Percentiles rank a stretch among this genome's conserved stretches.
phyloP scores from a whole-genome alignment of 2,113 vertebrate species.

The Meleagris gallopavo region DNA sequence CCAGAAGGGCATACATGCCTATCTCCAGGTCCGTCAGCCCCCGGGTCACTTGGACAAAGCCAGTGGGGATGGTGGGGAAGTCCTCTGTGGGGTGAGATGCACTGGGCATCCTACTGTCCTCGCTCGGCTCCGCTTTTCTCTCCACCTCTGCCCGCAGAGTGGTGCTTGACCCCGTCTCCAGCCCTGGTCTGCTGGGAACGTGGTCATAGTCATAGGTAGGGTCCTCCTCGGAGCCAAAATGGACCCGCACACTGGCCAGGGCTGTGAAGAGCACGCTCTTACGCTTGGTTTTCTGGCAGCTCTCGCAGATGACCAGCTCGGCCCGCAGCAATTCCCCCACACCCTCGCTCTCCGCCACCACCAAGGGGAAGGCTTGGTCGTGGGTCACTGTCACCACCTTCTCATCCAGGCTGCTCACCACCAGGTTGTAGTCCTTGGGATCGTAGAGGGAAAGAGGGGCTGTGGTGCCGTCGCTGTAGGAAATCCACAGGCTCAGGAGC shows the following conservation, averaged over 20 bases:
- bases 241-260: conserved; percentile 86
- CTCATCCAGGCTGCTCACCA: conserved; percentile 89
- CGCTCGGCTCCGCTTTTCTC: conserved; percentile 50
- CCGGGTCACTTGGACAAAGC: conserved; percentile 88
- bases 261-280: conserved; percentile 91
- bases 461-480: conserved; percentile 93
- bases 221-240: conserved; percentile 86
- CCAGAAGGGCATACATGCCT: conserved; percentile 96
- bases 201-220: conserved; percentile 83
- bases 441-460: conserved; percentile 91
- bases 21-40: conserved; percentile 97
- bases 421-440: conserved; percentile 94
- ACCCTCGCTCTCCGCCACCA: conserved; percentile 91
- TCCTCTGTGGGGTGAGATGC: conserved; percentile 82
- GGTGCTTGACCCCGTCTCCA: conserved; percentile 74
- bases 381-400: conserved; percentile 88
- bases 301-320: conserved; percentile 93
- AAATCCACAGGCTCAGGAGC: conserved; percentile 93
- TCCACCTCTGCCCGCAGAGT: conserved; percentile 82
- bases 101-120: conserved; percentile 67
- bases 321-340: conserved; percentile 84
- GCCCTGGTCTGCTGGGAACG: conserved; percentile 80
- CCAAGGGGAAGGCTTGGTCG: conserved; percentile 87
- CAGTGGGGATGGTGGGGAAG: conserved; percentile 88
- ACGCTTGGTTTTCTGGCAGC: conserved; percentile 97